phyloP scores from a whole-genome alignment of 2,888 invertebrate genomes.

The Patella ulyssiponensis region DNA sequence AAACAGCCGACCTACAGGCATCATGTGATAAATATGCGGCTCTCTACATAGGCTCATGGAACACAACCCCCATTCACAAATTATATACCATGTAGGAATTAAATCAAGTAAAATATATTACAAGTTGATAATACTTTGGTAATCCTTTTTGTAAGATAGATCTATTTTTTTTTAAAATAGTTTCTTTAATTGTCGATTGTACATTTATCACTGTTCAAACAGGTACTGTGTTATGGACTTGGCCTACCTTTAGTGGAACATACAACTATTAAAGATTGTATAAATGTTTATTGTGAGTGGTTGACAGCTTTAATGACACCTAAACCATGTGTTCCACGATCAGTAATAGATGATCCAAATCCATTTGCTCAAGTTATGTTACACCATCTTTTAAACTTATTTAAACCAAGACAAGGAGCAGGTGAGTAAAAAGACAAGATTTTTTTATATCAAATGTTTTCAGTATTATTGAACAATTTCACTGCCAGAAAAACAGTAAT shows the following conservation, averaged over 20 bases:
- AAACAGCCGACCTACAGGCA: too few species aligned
- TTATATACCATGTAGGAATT: too few species aligned
- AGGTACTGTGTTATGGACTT: slow-evolving; percentile 94
- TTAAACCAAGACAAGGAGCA: slow-evolving; percentile 92
- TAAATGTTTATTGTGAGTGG: slow-evolving; percentile 98
- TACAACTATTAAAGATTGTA: slow-evolving; percentile 95
- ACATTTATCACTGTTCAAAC: slow-evolving; percentile 33
- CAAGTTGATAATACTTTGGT: too few species aligned
- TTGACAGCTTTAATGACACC: slow-evolving; percentile 86
- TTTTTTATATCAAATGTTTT: too few species aligned
- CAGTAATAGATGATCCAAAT: slow-evolving; percentile 90
- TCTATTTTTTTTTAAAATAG: too few species aligned
- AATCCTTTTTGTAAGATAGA: too few species aligned
- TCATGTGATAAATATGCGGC: too few species aligned
- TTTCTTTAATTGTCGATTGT: slow-evolving; percentile 13
- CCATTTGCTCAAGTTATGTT: slow-evolving; percentile 92
- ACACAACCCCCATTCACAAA: too few species aligned
- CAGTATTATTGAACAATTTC: too few species aligned
- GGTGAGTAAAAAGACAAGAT: slow-evolving; percentile 76
- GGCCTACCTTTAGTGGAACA: slow-evolving; percentile 91
- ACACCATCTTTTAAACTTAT: slow-evolving; percentile 92
- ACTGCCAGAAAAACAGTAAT: too few species aligned
- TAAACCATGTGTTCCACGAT: slow-evolving; percentile 89
- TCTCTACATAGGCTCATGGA: too few species aligned
- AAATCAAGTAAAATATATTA: too few species aligned